Evolutionary conservation across 92 coral and sea anemone species (phyloP), one percentile per base, ranked within the genome.

Genomic region (Virgularia gustaviana): DNA sequence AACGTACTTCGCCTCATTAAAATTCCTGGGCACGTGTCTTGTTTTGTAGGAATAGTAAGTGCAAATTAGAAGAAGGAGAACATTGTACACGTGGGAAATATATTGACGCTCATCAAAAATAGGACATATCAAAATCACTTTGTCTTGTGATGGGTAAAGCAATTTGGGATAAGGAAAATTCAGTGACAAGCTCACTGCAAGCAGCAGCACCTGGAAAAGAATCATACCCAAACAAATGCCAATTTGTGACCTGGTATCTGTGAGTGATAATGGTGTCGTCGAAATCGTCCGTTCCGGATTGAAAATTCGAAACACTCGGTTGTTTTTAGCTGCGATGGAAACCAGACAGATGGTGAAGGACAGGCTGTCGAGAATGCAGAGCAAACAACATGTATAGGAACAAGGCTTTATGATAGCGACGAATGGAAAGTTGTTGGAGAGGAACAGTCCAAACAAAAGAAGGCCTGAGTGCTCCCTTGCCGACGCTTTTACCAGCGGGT

Each of bases 1-100:
- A 33, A 90, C 85, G 70, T 80, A 82, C 66, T 90, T 90, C 30
- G 95, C 97, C 61, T 90, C 97, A 83, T 90, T 90, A 65, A 90
- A 90, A 47, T 90, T 90, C 51, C 90, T 90, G 24, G 97, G 96
- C 52, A 83, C 88, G 37, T 90, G 88, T 16, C 97, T 87, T 0
- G 95, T 85, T 49, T 85, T 88, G 68, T 88, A 90, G 2, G 95
- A 95, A 78, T 90, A 90, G 30, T 88, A 64, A 15, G 97, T 90
- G 43, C 97, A 90, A 75, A 88, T 72, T 73, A 78, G 55, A 25
- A 90, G 88, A 41, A 90, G 74, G 18, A 88, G 77, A 52, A 88
- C 85, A 83, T 90, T 90, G 80, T 90, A 90, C 34, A 90, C 90
- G 51, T 90, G 97, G 4, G 97, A 88, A 19, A 88, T 78, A 13